These are phyloP conservation scores for Hydroisotoma schaefferi DNA, from an alignment of 2,888 invertebrate species.

Conservation along the genomic window DNA sequence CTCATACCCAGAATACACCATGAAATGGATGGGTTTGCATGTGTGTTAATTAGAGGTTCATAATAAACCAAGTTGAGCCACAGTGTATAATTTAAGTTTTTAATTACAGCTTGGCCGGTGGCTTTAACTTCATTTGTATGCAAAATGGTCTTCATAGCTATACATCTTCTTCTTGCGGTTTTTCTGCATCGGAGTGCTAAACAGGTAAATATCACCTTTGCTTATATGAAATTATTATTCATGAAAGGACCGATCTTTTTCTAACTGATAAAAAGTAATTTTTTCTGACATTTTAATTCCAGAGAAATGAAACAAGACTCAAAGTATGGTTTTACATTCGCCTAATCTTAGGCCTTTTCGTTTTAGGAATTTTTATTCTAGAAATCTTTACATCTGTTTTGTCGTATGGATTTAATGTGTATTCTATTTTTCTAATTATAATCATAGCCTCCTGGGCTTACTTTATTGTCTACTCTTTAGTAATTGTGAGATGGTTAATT, in stretches of 20 bases:
- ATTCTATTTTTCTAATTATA: conserved; percentile 29
- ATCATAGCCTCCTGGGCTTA: conserved; percentile 32
- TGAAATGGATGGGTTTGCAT: too few species aligned
- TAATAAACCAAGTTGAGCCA: too few species aligned
- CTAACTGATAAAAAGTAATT: too few species aligned
- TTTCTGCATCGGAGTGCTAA: conserved; percentile 31
- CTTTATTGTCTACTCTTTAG: conserved; percentile 32
- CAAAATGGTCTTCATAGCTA: conserved; percentile 27
- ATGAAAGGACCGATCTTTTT: too few species aligned
- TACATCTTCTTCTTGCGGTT: conserved; percentile 27
- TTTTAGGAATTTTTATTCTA: conserved; percentile 22
- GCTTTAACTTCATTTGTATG: conserved; percentile 29
- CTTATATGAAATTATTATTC: too few species aligned
- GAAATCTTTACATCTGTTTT: conserved; percentile 26
- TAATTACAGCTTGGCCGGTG: conserved; percentile 30
- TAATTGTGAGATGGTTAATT: conserved; percentile 31
- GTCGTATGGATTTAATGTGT: conserved; percentile 24
- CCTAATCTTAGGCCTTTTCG: conserved; percentile 26
- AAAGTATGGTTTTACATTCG: conserved; percentile 30
- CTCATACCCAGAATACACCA: too few species aligned
- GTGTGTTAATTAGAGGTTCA: too few species aligned
- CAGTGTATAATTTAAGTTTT: conserved; percentile 4
- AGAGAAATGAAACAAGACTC: conserved; percentile 30
- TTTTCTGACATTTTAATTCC: conserved; percentile 3
- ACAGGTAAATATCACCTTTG: too few species aligned